Conservation (phyloP, 1,140 invertebrate species). For the Procambarus virginalis region DNA sequence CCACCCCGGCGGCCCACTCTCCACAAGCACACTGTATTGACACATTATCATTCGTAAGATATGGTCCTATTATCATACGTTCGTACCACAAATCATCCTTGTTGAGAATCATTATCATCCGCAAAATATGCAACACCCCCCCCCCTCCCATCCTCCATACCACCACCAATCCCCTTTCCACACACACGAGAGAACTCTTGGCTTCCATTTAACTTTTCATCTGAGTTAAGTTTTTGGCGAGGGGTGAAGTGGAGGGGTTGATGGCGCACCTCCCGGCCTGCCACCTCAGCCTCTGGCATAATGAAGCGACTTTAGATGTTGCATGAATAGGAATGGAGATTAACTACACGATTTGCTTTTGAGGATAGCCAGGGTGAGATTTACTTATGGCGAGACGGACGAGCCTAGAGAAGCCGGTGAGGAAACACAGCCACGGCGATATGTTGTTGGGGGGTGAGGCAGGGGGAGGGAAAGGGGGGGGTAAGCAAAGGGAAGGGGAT, state of each 20-base stretch:
- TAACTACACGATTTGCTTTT: conserved; percentile 19
- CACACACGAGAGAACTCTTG: not conserved
- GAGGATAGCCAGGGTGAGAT: conserved; percentile 16
- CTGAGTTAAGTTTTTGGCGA: conserved; percentile 7
- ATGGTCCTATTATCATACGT: conserved; percentile 28
- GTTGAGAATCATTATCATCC: conserved; percentile 20
- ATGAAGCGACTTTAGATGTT: conserved; percentile 31
- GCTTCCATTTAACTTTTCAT: conserved; percentile 35
- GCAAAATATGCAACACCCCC: conserved; percentile 36
- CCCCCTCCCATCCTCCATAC: not conserved
- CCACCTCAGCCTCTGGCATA: not conserved
- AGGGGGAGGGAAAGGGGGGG: not conserved
- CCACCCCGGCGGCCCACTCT: not conserved
- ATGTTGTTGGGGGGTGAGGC: not conserved
- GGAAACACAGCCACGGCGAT: not conserved
- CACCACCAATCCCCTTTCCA: no score
- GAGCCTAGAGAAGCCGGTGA: not conserved
- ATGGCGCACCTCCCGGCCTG: not conserved
- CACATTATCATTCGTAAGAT: conserved; percentile 30
- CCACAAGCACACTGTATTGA: conserved; percentile 31
- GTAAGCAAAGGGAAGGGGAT: no score
- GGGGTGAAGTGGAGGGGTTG: not conserved
- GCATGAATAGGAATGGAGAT: conserved; percentile 39
- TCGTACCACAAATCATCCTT: conserved; percentile 28
- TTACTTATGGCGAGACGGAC: conserved; percentile 1